Conservation (phyloP, 2,113 vertebrate species). For the Heptranchias perlo region DNA sequence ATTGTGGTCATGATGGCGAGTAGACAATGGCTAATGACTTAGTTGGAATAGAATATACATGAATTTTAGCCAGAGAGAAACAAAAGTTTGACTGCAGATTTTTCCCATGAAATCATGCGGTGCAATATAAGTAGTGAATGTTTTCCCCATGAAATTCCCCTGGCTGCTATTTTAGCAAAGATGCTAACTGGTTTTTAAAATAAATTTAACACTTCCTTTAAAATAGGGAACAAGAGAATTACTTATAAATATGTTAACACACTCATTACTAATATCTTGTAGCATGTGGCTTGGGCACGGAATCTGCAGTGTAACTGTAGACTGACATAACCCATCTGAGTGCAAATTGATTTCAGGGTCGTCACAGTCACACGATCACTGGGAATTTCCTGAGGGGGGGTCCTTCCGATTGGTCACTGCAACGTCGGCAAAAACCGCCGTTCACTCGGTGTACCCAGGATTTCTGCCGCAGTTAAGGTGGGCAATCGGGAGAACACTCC, state of each 20-base stretch:
- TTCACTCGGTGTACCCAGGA: neutral
- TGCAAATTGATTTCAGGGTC: neutral
- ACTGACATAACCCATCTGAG: neutral
- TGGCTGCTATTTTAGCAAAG: neutral
- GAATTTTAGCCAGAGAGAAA: neutral
- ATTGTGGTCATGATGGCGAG: neutral
- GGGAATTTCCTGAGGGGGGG: neutral
- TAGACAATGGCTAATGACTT: neutral
- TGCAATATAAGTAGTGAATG: neutral
- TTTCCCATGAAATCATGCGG: neutral
- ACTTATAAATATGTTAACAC: neutral
- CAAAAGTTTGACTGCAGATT: neutral
- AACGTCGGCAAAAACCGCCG: neutral
- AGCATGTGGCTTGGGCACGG: neutral
- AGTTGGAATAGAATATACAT: neutral
- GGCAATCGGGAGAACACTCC: no score
- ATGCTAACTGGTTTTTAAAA: neutral
- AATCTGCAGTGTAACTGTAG: neutral
- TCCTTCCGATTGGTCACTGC: neutral
- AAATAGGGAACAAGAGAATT: neutral
- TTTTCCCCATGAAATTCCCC: neutral
- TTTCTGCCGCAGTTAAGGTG: neutral
- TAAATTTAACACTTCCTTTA: neutral
- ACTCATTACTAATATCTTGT: neutral
- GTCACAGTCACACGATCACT: neutral